Conservation (phyloP, 1,140 invertebrate genomes). For the Ridgeia piscesae region DNA sequence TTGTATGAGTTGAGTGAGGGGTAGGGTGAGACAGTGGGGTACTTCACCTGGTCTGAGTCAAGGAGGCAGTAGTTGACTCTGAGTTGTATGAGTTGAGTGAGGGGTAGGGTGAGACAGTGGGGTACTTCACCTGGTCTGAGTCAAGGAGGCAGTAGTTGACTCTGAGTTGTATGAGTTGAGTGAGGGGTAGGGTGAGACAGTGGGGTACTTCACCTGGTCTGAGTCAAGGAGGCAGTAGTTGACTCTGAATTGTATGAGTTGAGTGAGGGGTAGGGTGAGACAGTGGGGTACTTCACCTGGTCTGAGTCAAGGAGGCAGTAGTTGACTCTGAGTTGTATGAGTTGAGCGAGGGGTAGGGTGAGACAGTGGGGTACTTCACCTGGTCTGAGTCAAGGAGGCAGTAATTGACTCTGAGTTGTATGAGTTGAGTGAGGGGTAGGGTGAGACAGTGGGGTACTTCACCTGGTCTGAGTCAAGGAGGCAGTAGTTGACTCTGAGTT, state of each 20-base stretch:
- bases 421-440: slow-evolving; percentile 70
- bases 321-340: slow-evolving; percentile 82
- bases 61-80: slow-evolving; percentile 87
- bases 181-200: slow-evolving; percentile 74
- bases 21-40: no score
- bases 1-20: slow-evolving; percentile 80
- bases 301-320: slow-evolving; percentile 88
- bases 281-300: slow-evolving; percentile 49
- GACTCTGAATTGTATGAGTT: slow-evolving; percentile 79
- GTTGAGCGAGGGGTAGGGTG: slow-evolving; percentile 74
- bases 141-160: slow-evolving; percentile 85
- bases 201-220: slow-evolving; percentile 26
- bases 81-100: slow-evolving; percentile 80
- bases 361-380: slow-evolving; percentile 46
- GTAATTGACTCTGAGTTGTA: slow-evolving; percentile 84
- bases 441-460: background rate
- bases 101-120: slow-evolving; percentile 74
- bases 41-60: no score
- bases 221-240: slow-evolving; percentile 79
- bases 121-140: no score
- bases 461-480: slow-evolving; percentile 78
- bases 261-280: slow-evolving; percentile 76
- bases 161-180: slow-evolving; percentile 77
- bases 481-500: slow-evolving; percentile 85
- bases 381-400: slow-evolving; percentile 72